Evolutionary conservation across 2,888 invertebrate species (phyloP).

Genomic region (Drosophila ochracea): DNA sequence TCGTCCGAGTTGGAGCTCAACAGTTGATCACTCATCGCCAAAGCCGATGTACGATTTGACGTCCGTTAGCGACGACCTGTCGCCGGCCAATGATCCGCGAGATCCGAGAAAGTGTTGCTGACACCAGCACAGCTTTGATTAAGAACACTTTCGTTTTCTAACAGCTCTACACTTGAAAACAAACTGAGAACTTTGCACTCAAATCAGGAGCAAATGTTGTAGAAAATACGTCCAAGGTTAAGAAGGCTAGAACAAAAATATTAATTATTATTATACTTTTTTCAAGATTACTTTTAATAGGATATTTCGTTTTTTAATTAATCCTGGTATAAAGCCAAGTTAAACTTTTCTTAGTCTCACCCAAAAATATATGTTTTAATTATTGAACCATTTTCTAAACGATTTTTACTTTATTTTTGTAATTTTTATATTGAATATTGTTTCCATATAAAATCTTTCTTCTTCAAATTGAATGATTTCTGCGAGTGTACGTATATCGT

Average conservation of each 20-base stretch:
- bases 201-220: neutral
- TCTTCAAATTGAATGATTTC: neutral
- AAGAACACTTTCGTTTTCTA: constrained; percentile 43
- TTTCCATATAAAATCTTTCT: neutral
- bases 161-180: neutral
- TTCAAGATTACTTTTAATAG: too few relatives aligned
- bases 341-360: neutral
- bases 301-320: neutral
- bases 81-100: constrained; percentile 52
- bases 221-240: neutral
- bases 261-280: neutral
- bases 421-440: neutral
- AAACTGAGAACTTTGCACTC: neutral
- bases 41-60: constrained; percentile 58
- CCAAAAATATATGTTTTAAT: neutral
- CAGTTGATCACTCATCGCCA: constrained; percentile 77
- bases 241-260: neutral
- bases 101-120: constrained; percentile 7
- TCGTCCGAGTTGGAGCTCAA: constrained; percentile 58
- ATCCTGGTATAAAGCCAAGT: neutral
- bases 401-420: neutral
- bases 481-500: constrained; percentile 9
- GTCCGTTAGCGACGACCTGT: constrained; percentile 37
- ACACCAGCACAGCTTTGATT: constrained; percentile 1
- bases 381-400: neutral